phyloP scores from a whole-genome alignment of 2,113 vertebrate species.

The Scytalopus superciliaris region DNA sequence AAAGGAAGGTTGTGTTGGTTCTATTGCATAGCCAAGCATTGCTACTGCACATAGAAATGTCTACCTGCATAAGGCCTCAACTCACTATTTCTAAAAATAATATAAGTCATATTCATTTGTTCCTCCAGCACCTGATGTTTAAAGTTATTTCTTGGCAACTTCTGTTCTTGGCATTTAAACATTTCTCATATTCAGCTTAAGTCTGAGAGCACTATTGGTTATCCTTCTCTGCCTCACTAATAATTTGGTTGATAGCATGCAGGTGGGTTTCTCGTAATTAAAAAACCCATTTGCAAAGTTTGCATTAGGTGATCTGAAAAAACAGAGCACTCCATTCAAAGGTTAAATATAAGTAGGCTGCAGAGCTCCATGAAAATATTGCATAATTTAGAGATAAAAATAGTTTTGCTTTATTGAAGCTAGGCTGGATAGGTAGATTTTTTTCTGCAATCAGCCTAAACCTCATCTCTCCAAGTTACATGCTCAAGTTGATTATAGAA shows the following conservation, averaged over 20 bases:
- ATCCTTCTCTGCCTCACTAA: slow-evolving; percentile 32
- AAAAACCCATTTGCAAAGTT: slow-evolving; percentile 51
- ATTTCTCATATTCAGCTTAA: slow-evolving; percentile 30
- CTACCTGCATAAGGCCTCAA: neutral
- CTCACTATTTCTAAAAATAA: slow-evolving; percentile 15
- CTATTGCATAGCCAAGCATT: neutral
- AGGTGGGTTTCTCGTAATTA: slow-evolving; percentile 50
- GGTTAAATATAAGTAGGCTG: slow-evolving; percentile 55
- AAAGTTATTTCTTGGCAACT: slow-evolving; percentile 40
- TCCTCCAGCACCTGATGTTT: neutral
- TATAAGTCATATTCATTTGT: slow-evolving; percentile 17
- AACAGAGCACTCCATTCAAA: slow-evolving; percentile 27
- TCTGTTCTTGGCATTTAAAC: slow-evolving; percentile 14
- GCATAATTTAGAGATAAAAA: slow-evolving; percentile 61
- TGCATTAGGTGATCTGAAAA: slow-evolving; percentile 45
- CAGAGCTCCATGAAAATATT: slow-evolving; percentile 53
- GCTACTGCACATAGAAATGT: neutral
- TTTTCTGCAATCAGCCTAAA: slow-evolving; percentile 55
- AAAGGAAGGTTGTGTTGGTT: neutral
- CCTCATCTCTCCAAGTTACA: slow-evolving; percentile 15
- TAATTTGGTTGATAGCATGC: slow-evolving; percentile 42
- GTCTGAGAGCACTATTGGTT: slow-evolving; percentile 4
- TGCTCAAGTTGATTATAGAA: slow-evolving; percentile 61
- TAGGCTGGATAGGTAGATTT: slow-evolving; percentile 31
- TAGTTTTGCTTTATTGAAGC: slow-evolving; percentile 40